Evolutionary conservation across 2,888 invertebrate species (phyloP).

Genomic region (Andrena fulva): DNA sequence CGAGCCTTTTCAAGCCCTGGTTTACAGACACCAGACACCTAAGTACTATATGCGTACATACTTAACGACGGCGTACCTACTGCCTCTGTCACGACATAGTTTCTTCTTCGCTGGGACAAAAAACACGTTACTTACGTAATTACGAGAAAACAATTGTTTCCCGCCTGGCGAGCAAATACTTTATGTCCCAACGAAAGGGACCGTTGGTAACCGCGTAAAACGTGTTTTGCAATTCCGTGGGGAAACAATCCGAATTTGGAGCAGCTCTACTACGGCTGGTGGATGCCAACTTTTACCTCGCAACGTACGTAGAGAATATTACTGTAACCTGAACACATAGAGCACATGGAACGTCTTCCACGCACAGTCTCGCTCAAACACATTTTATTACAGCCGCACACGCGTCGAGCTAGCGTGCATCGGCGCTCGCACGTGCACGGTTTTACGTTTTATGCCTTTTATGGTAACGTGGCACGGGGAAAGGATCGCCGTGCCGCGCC

Average conservation of each 20-base stretch:
- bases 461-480: background rate
- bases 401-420: background rate
- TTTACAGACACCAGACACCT: too few relatives aligned
- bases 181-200: background rate
- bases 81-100: too few relatives aligned
- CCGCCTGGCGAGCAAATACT: background rate
- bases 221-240: background rate
- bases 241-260: slow-evolving; percentile 10
- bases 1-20: too few relatives aligned
- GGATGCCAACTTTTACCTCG: slow-evolving; percentile 8
- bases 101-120: too few relatives aligned
- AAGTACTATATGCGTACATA: too few relatives aligned
- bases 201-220: background rate
- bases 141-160: background rate
- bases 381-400: slow-evolving; percentile 6
- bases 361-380: background rate
- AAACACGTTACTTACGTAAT: background rate
- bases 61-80: too few relatives aligned
- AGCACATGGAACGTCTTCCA: background rate
- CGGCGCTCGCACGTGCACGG: background rate
- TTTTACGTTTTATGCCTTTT: background rate
- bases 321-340: slow-evolving; percentile 11
- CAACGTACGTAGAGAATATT: slow-evolving; percentile 9
- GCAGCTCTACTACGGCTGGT: background rate
- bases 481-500: slow-evolving; percentile 13